Percentiles rank a stretch among this genome's conserved stretches.
Evolutionary conservation across 2,888 invertebrate genomes (phyloP).

Genomic region (Ceraclea dissimilis): DNA sequence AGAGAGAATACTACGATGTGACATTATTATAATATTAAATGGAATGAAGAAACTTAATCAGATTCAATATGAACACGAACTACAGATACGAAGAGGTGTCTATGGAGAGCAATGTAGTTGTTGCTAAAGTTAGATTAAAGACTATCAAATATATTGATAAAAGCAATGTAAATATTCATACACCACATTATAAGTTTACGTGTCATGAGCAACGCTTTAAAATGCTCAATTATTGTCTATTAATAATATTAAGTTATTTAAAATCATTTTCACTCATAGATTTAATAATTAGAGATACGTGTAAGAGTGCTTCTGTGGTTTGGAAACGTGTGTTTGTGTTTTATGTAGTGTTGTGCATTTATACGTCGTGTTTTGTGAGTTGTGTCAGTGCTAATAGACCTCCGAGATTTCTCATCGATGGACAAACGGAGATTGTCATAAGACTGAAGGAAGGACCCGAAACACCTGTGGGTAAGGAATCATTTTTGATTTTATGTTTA

Average conservation of each 20-base stretch:
- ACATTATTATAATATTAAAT: background rate
- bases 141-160: conserved; percentile 21
- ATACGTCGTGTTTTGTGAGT: conserved; percentile 29
- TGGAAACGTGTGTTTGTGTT: conserved; percentile 6
- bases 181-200: background rate
- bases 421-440: conserved; percentile 85
- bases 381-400: conserved; percentile 58
- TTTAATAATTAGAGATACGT: background rate
- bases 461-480: conserved; percentile 69
- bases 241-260: background rate
- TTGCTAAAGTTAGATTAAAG: conserved; percentile 40
- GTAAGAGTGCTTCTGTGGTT: background rate
- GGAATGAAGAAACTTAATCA: too few relatives aligned
- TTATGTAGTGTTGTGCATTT: conserved; percentile 6
- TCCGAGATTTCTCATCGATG: conserved; percentile 80
- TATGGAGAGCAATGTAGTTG: conserved; percentile 11
- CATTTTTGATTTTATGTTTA: background rate
- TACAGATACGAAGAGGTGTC: conserved; percentile 28
- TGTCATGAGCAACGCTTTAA: conserved; percentile 11
- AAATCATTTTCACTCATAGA: background rate
- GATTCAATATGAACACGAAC: conserved; percentile 20
- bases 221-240: conserved; percentile 6
- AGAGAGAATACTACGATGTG: conserved; percentile 34
- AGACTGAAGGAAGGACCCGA: conserved; percentile 81
- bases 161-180: background rate